Evolutionary conservation across 2,797 vertebrate species (phyloP).

Genomic region (Argya squamiceps): DNA sequence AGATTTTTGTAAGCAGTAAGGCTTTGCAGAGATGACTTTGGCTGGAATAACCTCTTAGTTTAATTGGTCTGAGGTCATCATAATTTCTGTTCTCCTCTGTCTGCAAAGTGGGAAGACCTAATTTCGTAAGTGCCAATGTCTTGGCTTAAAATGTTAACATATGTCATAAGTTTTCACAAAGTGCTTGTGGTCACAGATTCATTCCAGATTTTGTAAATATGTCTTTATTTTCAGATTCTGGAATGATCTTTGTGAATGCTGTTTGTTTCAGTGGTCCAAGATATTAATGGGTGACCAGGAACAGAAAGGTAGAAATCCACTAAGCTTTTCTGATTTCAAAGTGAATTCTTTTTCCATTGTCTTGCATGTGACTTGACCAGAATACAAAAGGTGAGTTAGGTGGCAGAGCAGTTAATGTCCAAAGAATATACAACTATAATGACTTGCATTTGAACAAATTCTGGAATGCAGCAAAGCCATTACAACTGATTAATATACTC

Average conservation of each 20-base stretch:
- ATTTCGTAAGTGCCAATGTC: not conserved
- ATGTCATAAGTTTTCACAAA: not conserved
- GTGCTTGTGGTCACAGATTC: rapidly evolving
- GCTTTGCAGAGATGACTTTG: not conserved
- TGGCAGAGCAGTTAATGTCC: not conserved
- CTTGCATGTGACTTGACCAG: not conserved
- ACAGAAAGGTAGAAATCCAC: not conserved
- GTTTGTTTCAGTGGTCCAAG: not conserved
- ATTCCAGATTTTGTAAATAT: not conserved
- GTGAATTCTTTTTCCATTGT: not conserved
- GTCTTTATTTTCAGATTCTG: not conserved
- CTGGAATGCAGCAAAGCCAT: not conserved
- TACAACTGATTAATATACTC: not conserved
- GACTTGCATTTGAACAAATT: not conserved
- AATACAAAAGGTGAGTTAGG: not conserved
- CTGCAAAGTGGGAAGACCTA: not conserved
- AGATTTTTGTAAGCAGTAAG: not conserved
- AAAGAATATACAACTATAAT: not conserved
- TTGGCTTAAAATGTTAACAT: not conserved
- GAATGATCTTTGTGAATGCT: not conserved
- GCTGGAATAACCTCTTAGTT: not conserved
- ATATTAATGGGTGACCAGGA: not conserved
- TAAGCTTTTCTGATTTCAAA: not conserved
- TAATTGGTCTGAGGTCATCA: not conserved
- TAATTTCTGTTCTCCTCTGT: rapidly evolving